These are phyloP conservation scores for Phylloscopus trochilus DNA, from an alignment of 2,113 vertebrate species.

Conservation along the genomic window DNA sequence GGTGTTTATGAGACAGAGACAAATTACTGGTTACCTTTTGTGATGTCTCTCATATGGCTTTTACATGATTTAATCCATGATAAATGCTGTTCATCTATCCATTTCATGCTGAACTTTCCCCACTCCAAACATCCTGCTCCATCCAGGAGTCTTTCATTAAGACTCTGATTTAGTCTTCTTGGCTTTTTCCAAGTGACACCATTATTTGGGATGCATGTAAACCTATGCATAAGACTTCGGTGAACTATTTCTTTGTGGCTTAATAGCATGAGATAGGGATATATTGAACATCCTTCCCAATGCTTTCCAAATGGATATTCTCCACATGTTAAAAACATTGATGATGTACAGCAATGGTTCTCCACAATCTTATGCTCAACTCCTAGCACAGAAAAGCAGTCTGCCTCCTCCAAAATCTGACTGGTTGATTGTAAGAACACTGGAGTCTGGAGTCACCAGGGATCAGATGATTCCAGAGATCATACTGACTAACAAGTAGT, in stretches of 20 bases:
- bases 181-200: background rate
- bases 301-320: background rate
- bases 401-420: background rate
- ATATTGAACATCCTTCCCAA: background rate
- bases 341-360: background rate
- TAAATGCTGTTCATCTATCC: background rate
- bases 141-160: background rate
- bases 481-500: background rate
- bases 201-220: background rate
- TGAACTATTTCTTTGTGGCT: background rate
- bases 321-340: background rate
- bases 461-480: background rate
- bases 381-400: background rate
- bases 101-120: background rate
- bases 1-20: background rate
- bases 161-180: background rate
- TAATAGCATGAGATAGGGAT: background rate
- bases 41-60: background rate
- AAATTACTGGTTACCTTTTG: background rate
- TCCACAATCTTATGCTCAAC: background rate
- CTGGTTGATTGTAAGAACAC: background rate
- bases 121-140: background rate
- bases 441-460: background rate
- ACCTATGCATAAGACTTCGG: background rate
- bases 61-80: background rate